These are phyloP conservation scores for Synanthedon myopaeformis DNA, from an alignment of 2,888 invertebrate species.

Conservation along the genomic window DNA sequence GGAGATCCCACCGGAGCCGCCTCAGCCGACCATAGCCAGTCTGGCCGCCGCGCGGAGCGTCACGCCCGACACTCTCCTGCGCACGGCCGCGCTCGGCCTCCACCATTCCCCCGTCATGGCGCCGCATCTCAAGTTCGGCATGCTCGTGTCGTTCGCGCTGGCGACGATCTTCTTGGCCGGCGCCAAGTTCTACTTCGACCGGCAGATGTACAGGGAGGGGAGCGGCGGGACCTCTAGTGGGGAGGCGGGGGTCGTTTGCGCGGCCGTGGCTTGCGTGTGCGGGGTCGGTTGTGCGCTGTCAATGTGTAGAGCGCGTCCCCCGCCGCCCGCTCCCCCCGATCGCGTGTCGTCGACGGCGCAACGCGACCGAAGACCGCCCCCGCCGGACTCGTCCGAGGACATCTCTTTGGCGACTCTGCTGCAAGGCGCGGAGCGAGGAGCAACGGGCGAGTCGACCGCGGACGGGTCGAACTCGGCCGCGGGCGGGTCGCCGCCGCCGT, in stretches of 20 bases:
- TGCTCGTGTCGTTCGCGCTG: conserved; percentile 79
- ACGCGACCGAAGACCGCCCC: conserved; percentile 22
- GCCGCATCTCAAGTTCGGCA: conserved; percentile 75
- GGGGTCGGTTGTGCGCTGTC: conserved; percentile 74
- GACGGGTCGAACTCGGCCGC: conserved; percentile 5
- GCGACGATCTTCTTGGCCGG: conserved; percentile 78
- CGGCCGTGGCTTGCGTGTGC: conserved; percentile 73
- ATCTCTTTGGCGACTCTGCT: conserved; percentile 41
- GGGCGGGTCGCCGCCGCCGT: conserved; percentile 74
- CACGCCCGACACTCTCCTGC: conserved; percentile 54
- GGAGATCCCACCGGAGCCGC: conserved; percentile 50
- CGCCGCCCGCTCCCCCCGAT: conserved; percentile 46
- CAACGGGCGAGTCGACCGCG: conserved; percentile 22
- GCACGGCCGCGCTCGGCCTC: conserved; percentile 57
- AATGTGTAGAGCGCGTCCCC: conserved; percentile 59
- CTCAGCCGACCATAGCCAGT: conserved; percentile 54
- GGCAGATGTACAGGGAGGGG: conserved; percentile 56
- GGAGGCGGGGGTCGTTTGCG: conserved; percentile 74
- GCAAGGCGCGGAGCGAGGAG: conserved; percentile 4
- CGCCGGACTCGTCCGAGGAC: conserved; percentile 45
- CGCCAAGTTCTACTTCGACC: conserved; percentile 79
- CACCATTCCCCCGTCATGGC: conserved; percentile 63
- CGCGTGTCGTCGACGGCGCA: conserved; percentile 50
- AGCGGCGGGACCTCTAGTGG: conserved; percentile 36
- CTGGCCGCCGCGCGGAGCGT: conserved; percentile 59